These are phyloP conservation scores for Drosophila oshimai DNA, from an alignment of 1,140 invertebrate species.

Conservation along the genomic window DNA sequence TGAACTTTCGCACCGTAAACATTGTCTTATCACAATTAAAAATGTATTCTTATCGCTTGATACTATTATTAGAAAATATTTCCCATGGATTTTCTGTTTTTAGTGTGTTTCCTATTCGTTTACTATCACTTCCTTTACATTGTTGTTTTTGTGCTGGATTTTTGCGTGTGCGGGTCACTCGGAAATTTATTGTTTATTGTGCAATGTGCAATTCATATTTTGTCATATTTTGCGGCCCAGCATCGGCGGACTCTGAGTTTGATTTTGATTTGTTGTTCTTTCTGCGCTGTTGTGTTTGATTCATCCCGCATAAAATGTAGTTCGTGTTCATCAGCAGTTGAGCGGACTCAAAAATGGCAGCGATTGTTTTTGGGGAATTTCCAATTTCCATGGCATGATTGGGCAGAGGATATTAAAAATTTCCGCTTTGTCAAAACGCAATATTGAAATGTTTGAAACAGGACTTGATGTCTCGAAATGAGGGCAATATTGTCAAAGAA, in stretches of 20 bases:
- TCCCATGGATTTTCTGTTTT: neutral
- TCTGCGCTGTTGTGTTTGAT: conserved; percentile 20
- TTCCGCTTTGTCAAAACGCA: conserved; percentile 24
- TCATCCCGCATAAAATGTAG: conserved; percentile 64
- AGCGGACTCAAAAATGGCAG: conserved; percentile 22
- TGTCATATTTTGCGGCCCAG: conserved; percentile 54
- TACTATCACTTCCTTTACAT: neutral
- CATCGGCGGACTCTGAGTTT: conserved; percentile 37
- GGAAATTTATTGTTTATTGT: conserved; percentile 76
- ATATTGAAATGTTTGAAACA: conserved; percentile 27
- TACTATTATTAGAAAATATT: neutral
- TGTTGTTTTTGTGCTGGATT: conserved; percentile 20
- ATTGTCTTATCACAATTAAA: neutral
- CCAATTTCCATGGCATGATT: conserved; percentile 37
- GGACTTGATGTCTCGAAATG: conserved; percentile 1
- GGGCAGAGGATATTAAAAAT: conserved; percentile 26
- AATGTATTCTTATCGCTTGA: neutral
- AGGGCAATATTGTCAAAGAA: neutral
- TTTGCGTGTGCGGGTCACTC: conserved; percentile 43
- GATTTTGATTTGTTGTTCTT: conserved; percentile 63
- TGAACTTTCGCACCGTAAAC: neutral
- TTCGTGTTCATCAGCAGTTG: conserved; percentile 47
- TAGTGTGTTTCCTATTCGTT: conserved; percentile 33
- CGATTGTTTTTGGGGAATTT: conserved; percentile 49
- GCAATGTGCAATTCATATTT: conserved; percentile 66